Evolutionary conservation across 2,113 vertebrate genomes (phyloP).

Genomic region (Peromyscus californicus): DNA sequence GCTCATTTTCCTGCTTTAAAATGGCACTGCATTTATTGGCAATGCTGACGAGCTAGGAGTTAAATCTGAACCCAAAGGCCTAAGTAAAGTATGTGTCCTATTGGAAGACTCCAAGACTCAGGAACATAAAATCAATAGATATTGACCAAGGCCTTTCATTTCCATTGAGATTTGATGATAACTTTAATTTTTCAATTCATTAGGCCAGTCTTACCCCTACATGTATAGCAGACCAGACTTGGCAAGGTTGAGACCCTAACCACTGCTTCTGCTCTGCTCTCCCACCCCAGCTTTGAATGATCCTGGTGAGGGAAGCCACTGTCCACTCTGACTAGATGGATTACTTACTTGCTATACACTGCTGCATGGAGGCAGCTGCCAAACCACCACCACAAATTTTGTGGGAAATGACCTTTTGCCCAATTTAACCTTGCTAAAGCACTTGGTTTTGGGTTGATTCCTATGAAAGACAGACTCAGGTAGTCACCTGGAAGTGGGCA

Average conservation of each 20-base stretch:
- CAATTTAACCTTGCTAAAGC: background rate
- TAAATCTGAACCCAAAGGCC: constrained; percentile 33
- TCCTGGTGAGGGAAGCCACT: fast-evolving
- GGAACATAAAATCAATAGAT: constrained; percentile 73
- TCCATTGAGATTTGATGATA: constrained; percentile 68
- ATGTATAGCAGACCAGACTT: constrained; percentile 47
- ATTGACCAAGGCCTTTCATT: constrained; percentile 70
- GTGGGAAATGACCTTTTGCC: background rate
- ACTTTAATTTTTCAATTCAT: constrained; percentile 78
- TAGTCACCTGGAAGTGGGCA: background rate
- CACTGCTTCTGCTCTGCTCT: too few species aligned
- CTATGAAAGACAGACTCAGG: background rate
- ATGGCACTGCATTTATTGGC: background rate
- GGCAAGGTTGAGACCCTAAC: background rate
- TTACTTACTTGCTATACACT: background rate
- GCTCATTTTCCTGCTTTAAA: background rate
- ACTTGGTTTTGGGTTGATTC: background rate
- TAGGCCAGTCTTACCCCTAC: constrained; percentile 38
- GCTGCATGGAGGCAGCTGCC: fast-evolving
- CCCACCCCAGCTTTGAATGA: fast-evolving
- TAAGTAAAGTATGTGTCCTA: constrained; percentile 17
- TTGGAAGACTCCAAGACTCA: constrained; percentile 5
- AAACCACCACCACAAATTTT: background rate
- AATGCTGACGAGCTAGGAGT: background rate
- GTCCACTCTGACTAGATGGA: background rate